Evolutionary conservation across 2,797 vertebrate species (phyloP).

Genomic region (Kryptopterus vitreolus): DNA sequence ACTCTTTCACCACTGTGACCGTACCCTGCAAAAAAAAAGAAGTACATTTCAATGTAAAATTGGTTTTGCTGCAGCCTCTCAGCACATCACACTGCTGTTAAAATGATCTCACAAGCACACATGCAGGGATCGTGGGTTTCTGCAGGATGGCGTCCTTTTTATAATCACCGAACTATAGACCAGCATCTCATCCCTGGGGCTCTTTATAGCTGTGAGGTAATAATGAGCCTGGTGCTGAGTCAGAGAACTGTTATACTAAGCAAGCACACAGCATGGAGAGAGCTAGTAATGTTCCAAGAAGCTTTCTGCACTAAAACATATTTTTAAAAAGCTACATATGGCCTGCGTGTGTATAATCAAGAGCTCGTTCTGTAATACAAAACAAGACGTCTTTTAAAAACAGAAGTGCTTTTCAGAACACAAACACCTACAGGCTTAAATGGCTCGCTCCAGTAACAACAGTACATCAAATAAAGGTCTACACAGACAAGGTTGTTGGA

Average conservation of each 20-base stretch:
- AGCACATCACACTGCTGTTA: not conserved
- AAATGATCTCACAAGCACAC: not conserved
- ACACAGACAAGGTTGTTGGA: not conserved
- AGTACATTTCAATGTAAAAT: not conserved
- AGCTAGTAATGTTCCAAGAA: not conserved
- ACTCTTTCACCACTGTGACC: not conserved
- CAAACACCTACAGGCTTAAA: conserved; percentile 6
- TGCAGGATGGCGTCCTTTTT: not conserved
- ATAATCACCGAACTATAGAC: not conserved
- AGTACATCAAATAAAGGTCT: not conserved
- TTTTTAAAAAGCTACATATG: not conserved
- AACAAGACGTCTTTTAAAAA: too few species aligned
- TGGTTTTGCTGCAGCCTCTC: not conserved
- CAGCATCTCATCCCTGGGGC: not conserved
- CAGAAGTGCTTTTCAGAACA: not conserved
- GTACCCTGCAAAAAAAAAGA: conserved; percentile 1
- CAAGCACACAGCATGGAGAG: not conserved
- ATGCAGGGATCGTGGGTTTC: not conserved
- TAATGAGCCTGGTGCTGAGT: conserved; percentile 9
- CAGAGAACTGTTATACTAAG: not conserved
- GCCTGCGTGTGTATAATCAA: not conserved
- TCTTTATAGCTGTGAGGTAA: conserved; percentile 1
- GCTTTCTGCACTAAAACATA: not conserved
- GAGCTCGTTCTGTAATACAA: not conserved
- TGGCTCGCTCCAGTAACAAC: not conserved